Base-by-base conservation (phyloP, 2,113 vertebrate genomes). In the Dendrocopos noguchii region DNA sequence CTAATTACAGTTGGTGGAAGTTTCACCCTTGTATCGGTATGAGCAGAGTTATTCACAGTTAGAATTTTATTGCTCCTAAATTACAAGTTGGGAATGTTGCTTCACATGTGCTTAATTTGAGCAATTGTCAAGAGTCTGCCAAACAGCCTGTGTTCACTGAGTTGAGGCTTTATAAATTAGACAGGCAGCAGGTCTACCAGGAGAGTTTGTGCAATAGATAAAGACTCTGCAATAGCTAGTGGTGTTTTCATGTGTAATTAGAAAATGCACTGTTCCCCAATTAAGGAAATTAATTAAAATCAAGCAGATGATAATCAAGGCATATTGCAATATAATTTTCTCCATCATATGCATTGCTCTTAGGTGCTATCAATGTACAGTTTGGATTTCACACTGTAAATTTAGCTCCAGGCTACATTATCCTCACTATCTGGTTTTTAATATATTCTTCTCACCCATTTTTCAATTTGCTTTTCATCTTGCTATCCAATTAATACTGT, bases 61-160 rank as follows among this genome's bases (percentile, higher is more conserved):
- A 74, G 81, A 91, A 94, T 95, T 95, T 96, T 95, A 96, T 91
- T 93, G 82, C 52, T 82, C 71, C 84, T 95, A 95, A 96, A 95
- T 96, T 92, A 92, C 87, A 88, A 95, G 76, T 95, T 88, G 92
- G 67, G 74, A 95, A 83, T 86, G 71, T 87, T 95, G 59, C 74
- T 97, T 96, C 95, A 96, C 71, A 82, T 96, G 82, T 93, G 95
- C 96, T 96, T 97, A 96, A 94, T 95, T 93, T 95, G 91, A 96
- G 84, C 92, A 96, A 97, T 96, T 95, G 84, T 94, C 92, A 90
- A 46, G 94, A 91, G 73, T 52, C 93, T 94, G 82, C 95, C 92
- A 95, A 94, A 92, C 53, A 93, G 77, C 44, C 60, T 2, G 2
- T 90, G 89, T 87, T 96, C 92, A 90, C 80, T 80, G 82, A 95